These are phyloP conservation scores for Ctenosaura bakeri DNA, from an alignment of 2,797 vertebrate species.

Conservation along the genomic window DNA sequence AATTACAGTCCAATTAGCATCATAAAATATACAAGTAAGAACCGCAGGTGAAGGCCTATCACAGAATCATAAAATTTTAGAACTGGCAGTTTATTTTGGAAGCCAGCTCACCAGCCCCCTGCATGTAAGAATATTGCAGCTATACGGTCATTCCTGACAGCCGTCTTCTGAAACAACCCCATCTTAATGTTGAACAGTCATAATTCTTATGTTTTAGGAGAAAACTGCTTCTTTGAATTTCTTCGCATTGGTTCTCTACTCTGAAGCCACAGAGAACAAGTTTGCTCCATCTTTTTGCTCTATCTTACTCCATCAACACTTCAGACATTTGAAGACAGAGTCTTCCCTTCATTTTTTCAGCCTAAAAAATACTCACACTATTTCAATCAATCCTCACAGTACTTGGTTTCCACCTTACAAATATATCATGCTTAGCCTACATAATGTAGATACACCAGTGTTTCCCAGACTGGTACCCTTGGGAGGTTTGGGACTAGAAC, in stretches of 20 bases:
- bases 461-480: background rate
- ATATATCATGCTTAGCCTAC: background rate
- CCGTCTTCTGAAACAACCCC: background rate
- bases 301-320: too few species aligned
- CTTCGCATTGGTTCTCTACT: background rate
- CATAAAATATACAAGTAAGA: background rate
- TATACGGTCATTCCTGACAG: too few species aligned
- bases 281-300: background rate
- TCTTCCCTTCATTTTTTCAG: background rate
- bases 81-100: background rate
- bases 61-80: background rate
- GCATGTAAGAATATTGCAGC: too few species aligned
- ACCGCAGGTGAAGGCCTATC: background rate
- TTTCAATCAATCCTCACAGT: background rate
- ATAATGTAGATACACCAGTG: background rate
- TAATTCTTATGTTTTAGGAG: background rate
- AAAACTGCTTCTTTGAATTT: background rate
- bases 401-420: background rate
- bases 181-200: background rate
- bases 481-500: background rate
- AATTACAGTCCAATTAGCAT: background rate
- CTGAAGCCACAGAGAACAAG: background rate
- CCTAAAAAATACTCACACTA: background rate
- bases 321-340: background rate
- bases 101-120: too few species aligned